Base-by-base conservation (phyloP, 2,888 invertebrate species). In the Melieria crassipennis region DNA sequence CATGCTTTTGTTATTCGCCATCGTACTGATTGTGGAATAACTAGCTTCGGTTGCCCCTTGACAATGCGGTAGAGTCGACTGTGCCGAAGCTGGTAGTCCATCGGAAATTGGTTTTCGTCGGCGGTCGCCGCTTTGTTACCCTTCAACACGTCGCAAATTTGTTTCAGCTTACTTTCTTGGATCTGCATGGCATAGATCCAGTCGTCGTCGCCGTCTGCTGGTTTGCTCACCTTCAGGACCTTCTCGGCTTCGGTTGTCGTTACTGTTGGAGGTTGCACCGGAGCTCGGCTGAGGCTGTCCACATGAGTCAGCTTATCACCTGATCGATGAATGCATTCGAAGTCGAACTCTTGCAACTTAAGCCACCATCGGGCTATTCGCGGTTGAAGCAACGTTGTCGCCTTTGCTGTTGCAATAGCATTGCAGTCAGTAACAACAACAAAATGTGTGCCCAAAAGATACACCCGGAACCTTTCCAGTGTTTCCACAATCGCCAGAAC, bases 41-140 rank as follows among this genome's bases (percentile, higher is more conserved):
- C 47, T 6, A 67, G 46, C 11, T 60, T 67, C 5, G 30, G 30
- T 42, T 50, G 30, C 7, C 50, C n/a, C 30, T n/a, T 42, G 6
- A 67, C 50, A 42, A 50, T 58, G 9, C 50, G 45, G 48, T 58
- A 50, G 43, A 74, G 74, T 77, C 58, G 79, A 78, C 7, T 74
- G 76, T 58, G 13, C 6, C 46, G 42, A 4, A 68, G 11, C 10
- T 13, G 46, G n/a, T 43, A 65, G 45, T 57, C 47, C 10, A 16
- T 30, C 10, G n/a, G 9, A 4, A 65, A 10, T 11, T 65, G 47
- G 4, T 46, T 30, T 30, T 43, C 6, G 6, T 7, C 46, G 42
- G n/a, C 9, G 30, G 16, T 13, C 10, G 43, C 47, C 7, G 3
- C n/a, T 30, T 10, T 47, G 48, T 58, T 13, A 48, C 16, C 46